These are phyloP conservation scores for Gymnarchus niloticus DNA, from an alignment of 2,113 vertebrate species.

Conservation along the genomic window DNA sequence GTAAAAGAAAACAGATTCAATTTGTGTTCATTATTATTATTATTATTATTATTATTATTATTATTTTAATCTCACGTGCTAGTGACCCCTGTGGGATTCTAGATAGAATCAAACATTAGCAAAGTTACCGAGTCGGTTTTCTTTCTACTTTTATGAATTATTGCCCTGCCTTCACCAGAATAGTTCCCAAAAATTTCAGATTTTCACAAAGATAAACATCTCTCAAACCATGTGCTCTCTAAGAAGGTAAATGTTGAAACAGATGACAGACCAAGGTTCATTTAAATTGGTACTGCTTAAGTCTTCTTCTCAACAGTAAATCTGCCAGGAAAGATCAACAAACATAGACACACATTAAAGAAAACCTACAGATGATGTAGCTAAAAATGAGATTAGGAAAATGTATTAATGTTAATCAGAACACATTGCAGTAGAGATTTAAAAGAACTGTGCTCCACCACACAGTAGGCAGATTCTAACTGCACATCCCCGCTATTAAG, in stretches of 20 bases:
- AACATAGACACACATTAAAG: conserved; percentile 7
- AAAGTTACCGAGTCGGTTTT: no score
- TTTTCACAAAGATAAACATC: not conserved
- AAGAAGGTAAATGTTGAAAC: conserved; percentile 9
- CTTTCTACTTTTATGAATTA: no score
- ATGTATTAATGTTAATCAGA: conserved; percentile 2
- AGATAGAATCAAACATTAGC: no score
- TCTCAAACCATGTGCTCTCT: not conserved
- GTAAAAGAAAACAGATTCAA: no score
- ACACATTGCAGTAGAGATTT: conserved; percentile 3
- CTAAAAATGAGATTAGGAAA: not conserved
- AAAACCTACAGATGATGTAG: not conserved
- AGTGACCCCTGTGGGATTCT: no score
- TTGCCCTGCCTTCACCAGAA: not conserved
- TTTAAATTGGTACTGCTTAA: conserved; percentile 9
- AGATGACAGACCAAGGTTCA: not conserved
- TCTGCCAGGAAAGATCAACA: conserved; percentile 4
- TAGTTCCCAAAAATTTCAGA: not conserved
- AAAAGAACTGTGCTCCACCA: conserved; percentile 3
- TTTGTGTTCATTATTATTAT: no score
- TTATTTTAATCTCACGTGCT: no score
- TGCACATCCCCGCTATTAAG: not conserved
- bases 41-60: no score
- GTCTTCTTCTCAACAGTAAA: not conserved
- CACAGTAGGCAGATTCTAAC: not conserved